These are phyloP conservation scores for Mimachlamys varia DNA, from an alignment of 2,888 invertebrate species.

Conservation along the genomic window DNA sequence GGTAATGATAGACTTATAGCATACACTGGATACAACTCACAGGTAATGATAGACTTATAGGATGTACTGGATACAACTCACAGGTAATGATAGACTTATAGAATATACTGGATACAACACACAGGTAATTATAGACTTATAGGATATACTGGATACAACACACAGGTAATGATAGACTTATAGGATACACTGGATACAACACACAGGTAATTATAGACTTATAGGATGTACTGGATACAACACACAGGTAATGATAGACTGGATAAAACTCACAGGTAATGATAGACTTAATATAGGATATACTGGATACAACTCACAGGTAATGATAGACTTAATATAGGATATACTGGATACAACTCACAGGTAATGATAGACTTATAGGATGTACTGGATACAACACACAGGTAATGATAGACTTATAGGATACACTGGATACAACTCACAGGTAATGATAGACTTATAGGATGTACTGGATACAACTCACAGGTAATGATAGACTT, in stretches of 20 bases:
- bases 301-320: conserved; percentile 72
- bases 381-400: too few relatives aligned
- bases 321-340: conserved; percentile 55
- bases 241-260: conserved; percentile 49
- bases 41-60: conserved; percentile 67
- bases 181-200: too few relatives aligned
- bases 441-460: conserved; percentile 68
- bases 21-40: conserved; percentile 69
- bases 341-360: too few relatives aligned
- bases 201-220: too few relatives aligned
- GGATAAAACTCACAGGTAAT: background rate
- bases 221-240: too few relatives aligned
- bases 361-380: too few relatives aligned
- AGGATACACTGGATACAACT: conserved; percentile 70
- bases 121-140: conserved; percentile 58
- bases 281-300: conserved; percentile 70
- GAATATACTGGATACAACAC: too few relatives aligned
- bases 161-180: conserved; percentile 68
- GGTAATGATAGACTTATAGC: conserved; percentile 62
- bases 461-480: too few relatives aligned
- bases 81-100: too few relatives aligned
- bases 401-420: conserved; percentile 58
- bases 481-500: too few relatives aligned
- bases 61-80: too few relatives aligned
- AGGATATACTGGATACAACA: conserved; percentile 70